A percentile compares a stretch with the other conserved stretches of the same genome.
Evolutionary conservation across 2,113 vertebrate genomes (phyloP).

Genomic region (Oryzias celebensis): DNA sequence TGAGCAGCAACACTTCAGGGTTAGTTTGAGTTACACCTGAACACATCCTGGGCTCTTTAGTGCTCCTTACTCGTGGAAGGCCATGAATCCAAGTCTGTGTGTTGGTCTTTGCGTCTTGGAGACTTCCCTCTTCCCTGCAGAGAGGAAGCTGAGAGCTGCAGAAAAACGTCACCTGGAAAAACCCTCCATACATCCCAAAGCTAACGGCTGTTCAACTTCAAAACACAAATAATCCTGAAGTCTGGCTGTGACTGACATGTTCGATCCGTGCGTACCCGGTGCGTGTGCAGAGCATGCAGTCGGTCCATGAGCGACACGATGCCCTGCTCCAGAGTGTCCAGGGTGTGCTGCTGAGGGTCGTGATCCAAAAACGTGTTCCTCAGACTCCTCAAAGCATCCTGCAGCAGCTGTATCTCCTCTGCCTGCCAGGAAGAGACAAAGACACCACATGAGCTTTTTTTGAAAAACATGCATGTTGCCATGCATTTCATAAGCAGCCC

Average conservation of each 20-base stretch:
- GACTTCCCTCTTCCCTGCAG: constrained; percentile 83
- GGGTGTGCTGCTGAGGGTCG: constrained; percentile 95
- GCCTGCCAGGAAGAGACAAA: constrained; percentile 69
- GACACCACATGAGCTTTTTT: not conserved
- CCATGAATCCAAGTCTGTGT: constrained; percentile 84
- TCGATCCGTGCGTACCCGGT: constrained; percentile 75
- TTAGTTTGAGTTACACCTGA: not conserved
- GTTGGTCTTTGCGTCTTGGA: constrained; percentile 76
- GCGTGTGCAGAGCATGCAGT: constrained; percentile 80
- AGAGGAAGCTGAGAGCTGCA: not conserved
- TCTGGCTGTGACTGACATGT: not conserved
- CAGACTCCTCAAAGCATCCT: constrained; percentile 90
- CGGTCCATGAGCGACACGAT: constrained; percentile 92
- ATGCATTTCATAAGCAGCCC: no score
- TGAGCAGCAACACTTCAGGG: constrained; percentile 7
- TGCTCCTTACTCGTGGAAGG: constrained; percentile 84
- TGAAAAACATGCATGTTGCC: no score
- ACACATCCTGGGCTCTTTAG: no score
- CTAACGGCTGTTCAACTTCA: no score
- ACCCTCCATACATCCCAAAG: not conserved
- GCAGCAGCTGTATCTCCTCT: constrained; percentile 90
- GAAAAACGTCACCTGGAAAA: not conserved
- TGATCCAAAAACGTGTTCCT: constrained; percentile 92
- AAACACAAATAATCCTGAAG: no score
- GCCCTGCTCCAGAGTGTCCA: constrained; percentile 97